Percentiles rank a stretch among this genome's conserved stretches.
phyloP scores from a whole-genome alignment of 2,113 vertebrate genomes.

The Athene noctua region DNA sequence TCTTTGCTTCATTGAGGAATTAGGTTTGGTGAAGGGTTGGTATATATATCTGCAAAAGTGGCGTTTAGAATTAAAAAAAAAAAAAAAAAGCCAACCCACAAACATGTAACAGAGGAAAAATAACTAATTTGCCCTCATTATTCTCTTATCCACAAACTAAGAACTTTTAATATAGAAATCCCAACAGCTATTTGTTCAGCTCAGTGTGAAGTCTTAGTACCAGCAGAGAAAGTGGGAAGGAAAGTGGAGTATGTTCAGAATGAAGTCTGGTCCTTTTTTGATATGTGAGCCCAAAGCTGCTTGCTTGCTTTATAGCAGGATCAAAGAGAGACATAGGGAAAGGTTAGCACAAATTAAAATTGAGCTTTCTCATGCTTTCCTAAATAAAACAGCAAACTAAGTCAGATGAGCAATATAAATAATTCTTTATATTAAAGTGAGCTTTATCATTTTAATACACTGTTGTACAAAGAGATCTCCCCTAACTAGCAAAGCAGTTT shows the following conservation, averaged over 20 bases:
- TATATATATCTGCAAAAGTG: background rate
- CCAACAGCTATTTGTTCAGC: conserved; percentile 46
- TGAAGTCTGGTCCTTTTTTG: conserved; percentile 16
- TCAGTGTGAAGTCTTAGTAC: conserved; percentile 13
- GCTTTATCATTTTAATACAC: conserved; percentile 59
- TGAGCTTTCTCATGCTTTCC: conserved; percentile 64
- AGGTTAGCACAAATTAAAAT: conserved; percentile 66
- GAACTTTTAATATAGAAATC: conserved; percentile 18
- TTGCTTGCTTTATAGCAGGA: background rate
- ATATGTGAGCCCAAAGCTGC: conserved; percentile 11
- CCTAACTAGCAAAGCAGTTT: conserved; percentile 58
- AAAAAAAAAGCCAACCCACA: background rate
- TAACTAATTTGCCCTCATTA: conserved; percentile 15
- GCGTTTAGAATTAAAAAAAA: background rate
- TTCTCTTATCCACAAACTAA: background rate
- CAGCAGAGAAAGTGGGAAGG: conserved; percentile 36
- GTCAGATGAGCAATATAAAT: conserved; percentile 65
- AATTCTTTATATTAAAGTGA: conserved; percentile 66
- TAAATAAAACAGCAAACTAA: conserved; percentile 70
- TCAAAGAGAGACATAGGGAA: background rate
- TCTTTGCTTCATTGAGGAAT: background rate
- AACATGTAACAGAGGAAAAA: background rate
- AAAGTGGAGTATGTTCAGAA: background rate
- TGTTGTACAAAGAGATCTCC: conserved; percentile 40
- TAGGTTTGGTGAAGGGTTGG: background rate